Evolutionary conservation across 1,140 invertebrate genomes (phyloP).

Genomic region (Micrasema minimum): DNA sequence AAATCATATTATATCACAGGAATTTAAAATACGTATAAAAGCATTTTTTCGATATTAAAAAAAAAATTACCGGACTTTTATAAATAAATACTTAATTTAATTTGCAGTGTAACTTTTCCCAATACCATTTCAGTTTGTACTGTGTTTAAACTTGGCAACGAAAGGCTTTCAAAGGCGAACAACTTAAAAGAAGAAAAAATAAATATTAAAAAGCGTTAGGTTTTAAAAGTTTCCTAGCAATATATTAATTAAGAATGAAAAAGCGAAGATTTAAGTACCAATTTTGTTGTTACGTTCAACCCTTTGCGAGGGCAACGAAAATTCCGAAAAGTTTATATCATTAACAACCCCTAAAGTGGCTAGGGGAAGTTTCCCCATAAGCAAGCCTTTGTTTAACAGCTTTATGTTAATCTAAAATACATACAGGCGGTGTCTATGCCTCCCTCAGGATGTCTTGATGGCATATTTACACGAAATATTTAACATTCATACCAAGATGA

Average conservation of each 20-base stretch:
- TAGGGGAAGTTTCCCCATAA: slow-evolving; percentile 19
- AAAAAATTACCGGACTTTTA: no score
- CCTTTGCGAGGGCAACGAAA: slow-evolving; percentile 3
- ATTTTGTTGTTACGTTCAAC: not conserved
- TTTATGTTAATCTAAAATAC: slow-evolving; percentile 35
- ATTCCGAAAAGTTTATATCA: slow-evolving; percentile 22
- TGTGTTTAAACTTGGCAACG: no score
- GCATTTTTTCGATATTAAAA: no score
- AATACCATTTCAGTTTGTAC: no score
- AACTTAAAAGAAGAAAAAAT: not conserved
- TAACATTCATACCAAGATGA: slow-evolving; percentile 7
- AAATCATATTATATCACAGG: no score
- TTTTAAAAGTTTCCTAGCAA: not conserved
- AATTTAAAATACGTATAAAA: no score
- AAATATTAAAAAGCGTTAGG: not conserved
- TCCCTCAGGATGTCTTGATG: slow-evolving; percentile 16
- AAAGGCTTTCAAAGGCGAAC: no score
- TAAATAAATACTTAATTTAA: no score
- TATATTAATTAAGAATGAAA: not conserved
- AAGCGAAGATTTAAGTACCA: not conserved
- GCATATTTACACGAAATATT: slow-evolving; percentile 16
- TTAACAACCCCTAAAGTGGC: slow-evolving; percentile 29
- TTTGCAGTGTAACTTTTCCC: no score
- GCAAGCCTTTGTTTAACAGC: slow-evolving; percentile 35
- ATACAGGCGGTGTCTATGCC: slow-evolving; percentile 22